Evolutionary conservation across 2,113 vertebrate genomes (phyloP).

Genomic region (Terrapene triunguis): DNA sequence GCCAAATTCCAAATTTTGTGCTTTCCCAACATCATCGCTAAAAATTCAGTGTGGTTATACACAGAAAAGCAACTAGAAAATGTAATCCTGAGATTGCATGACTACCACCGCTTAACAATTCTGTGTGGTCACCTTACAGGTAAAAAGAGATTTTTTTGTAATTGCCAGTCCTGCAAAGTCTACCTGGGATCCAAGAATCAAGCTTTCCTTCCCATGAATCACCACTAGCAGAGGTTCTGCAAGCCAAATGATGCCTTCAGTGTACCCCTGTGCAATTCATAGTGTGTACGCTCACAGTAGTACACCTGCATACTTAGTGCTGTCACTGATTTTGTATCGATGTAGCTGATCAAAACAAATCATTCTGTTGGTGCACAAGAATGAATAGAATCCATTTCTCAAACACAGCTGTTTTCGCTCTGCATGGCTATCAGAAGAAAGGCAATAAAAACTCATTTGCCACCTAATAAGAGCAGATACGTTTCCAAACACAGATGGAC

Average conservation of each 20-base stretch:
- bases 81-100: not conserved
- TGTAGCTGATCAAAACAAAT: not conserved
- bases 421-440: not conserved
- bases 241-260: not conserved
- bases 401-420: not conserved
- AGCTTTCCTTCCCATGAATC: not conserved
- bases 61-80: not conserved
- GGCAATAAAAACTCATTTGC: not conserved
- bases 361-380: not conserved
- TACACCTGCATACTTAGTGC: not conserved
- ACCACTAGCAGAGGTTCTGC: not conserved
- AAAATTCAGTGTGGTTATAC: not conserved
- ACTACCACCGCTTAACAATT: not conserved
- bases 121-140: not conserved
- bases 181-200: not conserved
- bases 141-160: not conserved
- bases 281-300: not conserved
- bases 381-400: not conserved
- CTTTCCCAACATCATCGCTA: not conserved
- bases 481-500: not conserved
- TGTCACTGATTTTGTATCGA: not conserved
- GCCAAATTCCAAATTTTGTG: not conserved
- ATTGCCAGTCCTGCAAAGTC: not conserved
- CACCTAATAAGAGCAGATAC: not conserved
- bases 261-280: not conserved